A percentile compares a stretch with the other conserved stretches of the same genome.
phyloP scores from a whole-genome alignment of 2,888 invertebrate species.

The Apocheima hispidaria region DNA sequence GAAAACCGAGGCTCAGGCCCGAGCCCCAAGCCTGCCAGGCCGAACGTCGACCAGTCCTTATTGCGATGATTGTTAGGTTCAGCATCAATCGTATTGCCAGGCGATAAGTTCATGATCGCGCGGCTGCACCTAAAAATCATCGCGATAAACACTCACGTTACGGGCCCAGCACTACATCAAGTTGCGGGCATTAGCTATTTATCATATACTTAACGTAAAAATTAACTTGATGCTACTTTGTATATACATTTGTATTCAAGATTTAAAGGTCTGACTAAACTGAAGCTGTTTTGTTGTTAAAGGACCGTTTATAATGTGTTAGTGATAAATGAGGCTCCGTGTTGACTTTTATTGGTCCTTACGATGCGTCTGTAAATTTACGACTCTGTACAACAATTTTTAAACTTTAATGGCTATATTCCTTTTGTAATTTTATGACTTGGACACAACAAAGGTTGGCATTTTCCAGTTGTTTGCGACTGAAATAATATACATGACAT shows the following conservation, averaged over 20 bases:
- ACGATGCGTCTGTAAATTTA: slow-evolving; percentile 36
- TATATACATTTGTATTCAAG: slow-evolving; percentile 3
- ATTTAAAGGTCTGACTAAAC: slow-evolving; percentile 5
- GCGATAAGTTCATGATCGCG: too few relatives aligned
- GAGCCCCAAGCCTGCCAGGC: too few relatives aligned
- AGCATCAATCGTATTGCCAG: too few relatives aligned
- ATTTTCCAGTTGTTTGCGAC: not conserved
- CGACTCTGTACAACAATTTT: slow-evolving; percentile 34
- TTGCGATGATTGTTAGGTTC: too few relatives aligned
- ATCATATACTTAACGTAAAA: not conserved
- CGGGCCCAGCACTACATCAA: too few relatives aligned
- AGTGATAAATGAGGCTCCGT: slow-evolving; percentile 19
- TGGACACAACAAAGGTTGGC: slow-evolving; percentile 15
- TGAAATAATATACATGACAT: not conserved
- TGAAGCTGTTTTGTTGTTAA: slow-evolving; percentile 10
- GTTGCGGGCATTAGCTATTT: too few relatives aligned
- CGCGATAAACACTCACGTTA: too few relatives aligned
- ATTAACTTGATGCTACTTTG: not conserved
- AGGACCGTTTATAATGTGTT: slow-evolving; percentile 13
- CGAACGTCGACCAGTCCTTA: too few relatives aligned
- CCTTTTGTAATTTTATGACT: slow-evolving; percentile 29
- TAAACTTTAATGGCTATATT: slow-evolving; percentile 30
- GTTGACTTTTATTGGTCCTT: slow-evolving; percentile 38
- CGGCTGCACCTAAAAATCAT: too few relatives aligned
- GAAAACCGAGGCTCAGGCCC: too few relatives aligned